Evolutionary conservation across 1,140 invertebrate species (phyloP), one percentile per base, ranked within the genome.

Genomic region (Neodiprion virginianus): DNA sequence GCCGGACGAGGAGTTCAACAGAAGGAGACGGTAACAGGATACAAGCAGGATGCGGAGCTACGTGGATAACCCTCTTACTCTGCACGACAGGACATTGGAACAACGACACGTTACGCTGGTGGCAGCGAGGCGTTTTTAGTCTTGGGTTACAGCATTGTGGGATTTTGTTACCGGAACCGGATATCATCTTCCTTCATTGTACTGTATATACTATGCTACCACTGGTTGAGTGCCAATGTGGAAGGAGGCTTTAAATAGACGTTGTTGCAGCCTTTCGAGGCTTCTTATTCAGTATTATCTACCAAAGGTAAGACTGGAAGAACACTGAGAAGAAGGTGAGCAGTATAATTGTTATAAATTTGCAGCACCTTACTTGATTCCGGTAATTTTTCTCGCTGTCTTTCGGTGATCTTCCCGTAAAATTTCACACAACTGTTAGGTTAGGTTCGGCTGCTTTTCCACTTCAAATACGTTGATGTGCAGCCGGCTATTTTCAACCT

Each of bases 81-180:
- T 40, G 28, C 28, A 40, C 28, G 28, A 40, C 28, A 40, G 28
- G 28, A 40, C 28, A 40, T 40, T 40, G 28, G 28, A 40, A 40
- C 28, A 5, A 40, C 28, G 28, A 40, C 28, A 40, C 28, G 0
- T 40, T 40, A 40, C 4, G 14, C 48, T 71, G 21, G 28, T 40
- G 40, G 48, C 7, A 4, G 70, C 70, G 47, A 67, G 67, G 72
- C 67, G 40, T 77, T 72, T 40, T 69, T 8, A 50, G 70, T 23
- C 70, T 78, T 75, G 69, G 65, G 72, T 78, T 78, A 75, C 77
- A 48, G 48, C 71, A 71, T 72, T 75, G 75, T 78, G 77, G 77
- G 76, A 75, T 78, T 71, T 50, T 74, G 73, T 78, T 78, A 78
- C 77, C 76, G 75, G 74, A 78, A 78, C 75, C 69, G 77, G 77